A percentile compares a stretch with the other conserved stretches of the same genome.
Evolutionary conservation across 1,140 invertebrate genomes (phyloP).

Genomic region (Brachionus calyciflorus): DNA sequence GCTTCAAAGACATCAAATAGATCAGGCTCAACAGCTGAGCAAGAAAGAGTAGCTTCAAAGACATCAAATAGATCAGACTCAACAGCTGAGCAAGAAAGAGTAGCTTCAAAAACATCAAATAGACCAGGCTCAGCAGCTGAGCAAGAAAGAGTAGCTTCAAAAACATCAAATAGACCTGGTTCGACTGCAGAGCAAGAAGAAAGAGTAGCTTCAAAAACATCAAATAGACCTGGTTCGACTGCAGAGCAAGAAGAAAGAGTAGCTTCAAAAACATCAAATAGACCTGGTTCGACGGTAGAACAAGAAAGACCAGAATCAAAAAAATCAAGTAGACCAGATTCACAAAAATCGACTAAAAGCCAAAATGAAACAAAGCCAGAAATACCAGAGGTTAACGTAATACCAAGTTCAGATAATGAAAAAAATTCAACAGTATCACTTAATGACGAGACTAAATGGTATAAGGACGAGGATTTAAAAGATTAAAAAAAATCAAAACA

Average conservation of each 20-base stretch:
- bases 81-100: too few species aligned
- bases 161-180: too few species aligned
- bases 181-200: too few species aligned
- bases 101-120: neutral
- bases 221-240: neutral
- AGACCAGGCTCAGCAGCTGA: neutral
- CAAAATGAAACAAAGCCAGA: neutral
- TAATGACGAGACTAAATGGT: conserved; percentile 35
- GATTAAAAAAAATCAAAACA: neutral
- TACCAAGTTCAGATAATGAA: conserved; percentile 14
- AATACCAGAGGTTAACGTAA: conserved; percentile 6
- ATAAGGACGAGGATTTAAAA: neutral
- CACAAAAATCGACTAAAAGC: neutral
- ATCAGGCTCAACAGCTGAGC: neutral
- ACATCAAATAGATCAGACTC: too few species aligned
- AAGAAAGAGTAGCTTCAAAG: too few species aligned
- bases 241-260: neutral
- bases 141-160: too few species aligned
- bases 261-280: too few species aligned
- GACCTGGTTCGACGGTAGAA: neutral
- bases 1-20: neutral
- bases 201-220: too few species aligned
- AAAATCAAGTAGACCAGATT: neutral
- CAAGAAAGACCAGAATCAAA: conserved; percentile 1
- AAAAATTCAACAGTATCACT: neutral